Base-by-base conservation (phyloP, 2,113 vertebrate species). In the Nycticorax nycticorax region DNA sequence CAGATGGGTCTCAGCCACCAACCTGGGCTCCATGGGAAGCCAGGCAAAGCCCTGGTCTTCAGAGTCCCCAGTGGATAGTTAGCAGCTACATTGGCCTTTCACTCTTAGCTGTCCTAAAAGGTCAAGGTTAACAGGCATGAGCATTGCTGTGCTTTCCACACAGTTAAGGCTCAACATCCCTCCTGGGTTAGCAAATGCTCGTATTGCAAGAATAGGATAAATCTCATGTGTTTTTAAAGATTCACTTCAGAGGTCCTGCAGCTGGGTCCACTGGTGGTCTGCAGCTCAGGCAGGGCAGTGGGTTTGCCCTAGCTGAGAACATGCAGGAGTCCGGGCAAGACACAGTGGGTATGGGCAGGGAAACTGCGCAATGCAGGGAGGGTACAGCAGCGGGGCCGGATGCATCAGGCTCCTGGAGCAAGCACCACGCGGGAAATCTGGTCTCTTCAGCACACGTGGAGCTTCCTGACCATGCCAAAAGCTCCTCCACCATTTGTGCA, bases 311-410 rank as follows among this genome's bases (percentile, higher is more conserved):
- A 17, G 35, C 23, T 74, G 81, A 81, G 64, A 47, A 39, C 24
- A 35, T 9, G 11, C 30, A 66, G 62, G 24, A 72, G 13, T 43
- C 3, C 39, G 55, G 81, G 50, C 26, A 37, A 56, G 45, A n/a
- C 30, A 35, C 1, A 3, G 19, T 27, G 56, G 33, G 5, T 20
- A 15, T 4, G 32, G 21, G 13, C 16, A 43, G 41, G 63, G 79
- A 56, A 52, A 60, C 32, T 17, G 30, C 0, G 0, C 35, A 19
- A 4, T 1, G 5, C 24, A 33, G 27, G 55, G 62, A 53, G 60
- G 10, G 35, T 20, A 6, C 20, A 47, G 68, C 18, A 14, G 9
- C 0, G 0, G 32, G 45, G 37, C 15, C 0, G 0, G 22, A 11
- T 8, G 22, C 2, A 0, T 16, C 18, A 30, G 50, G 47, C 62